A percentile compares a stretch with the other conserved stretches of the same genome.
Evolutionary conservation across 2,797 vertebrate species (phyloP).

Genomic region (Acestrorhynchus altus): DNA sequence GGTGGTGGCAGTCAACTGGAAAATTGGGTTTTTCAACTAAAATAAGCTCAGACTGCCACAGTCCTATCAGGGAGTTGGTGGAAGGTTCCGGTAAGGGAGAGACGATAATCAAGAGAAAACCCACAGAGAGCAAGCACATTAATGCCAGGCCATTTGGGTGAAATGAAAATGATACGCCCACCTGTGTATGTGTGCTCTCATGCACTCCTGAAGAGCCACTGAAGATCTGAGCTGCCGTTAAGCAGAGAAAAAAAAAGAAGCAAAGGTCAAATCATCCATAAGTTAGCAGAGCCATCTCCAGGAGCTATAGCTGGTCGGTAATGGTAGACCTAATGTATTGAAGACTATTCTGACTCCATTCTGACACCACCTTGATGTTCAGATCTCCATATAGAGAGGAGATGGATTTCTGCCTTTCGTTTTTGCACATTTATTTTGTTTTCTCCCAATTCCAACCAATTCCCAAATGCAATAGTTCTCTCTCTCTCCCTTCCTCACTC

Average conservation of each 20-base stretch:
- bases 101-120: constrained; percentile 55
- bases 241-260: constrained; percentile 15
- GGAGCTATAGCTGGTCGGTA: constrained; percentile 19
- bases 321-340: constrained; percentile 39
- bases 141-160: constrained; percentile 21
- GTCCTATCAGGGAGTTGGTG: constrained; percentile 48
- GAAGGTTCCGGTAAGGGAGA: constrained; percentile 48
- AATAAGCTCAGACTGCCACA: constrained; percentile 53
- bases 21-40: constrained; percentile 65
- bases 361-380: constrained; percentile 31
- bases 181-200: constrained; percentile 41
- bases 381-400: constrained; percentile 41
- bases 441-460: constrained; percentile 1
- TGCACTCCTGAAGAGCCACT: constrained; percentile 12
- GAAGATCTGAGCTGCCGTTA: constrained; percentile 47
- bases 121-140: constrained; percentile 16
- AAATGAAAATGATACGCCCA: constrained; percentile 52
- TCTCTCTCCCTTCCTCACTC: neutral
- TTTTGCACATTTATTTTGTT: constrained; percentile 24
- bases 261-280: constrained; percentile 59
- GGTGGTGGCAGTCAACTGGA: constrained; percentile 61
- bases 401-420: constrained; percentile 39
- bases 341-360: constrained; percentile 27
- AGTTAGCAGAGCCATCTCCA: constrained; percentile 33
- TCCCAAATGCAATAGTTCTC: constrained; percentile 6